Base-by-base conservation (phyloP, 1,140 invertebrate genomes). In the Dreissena polymorpha region DNA sequence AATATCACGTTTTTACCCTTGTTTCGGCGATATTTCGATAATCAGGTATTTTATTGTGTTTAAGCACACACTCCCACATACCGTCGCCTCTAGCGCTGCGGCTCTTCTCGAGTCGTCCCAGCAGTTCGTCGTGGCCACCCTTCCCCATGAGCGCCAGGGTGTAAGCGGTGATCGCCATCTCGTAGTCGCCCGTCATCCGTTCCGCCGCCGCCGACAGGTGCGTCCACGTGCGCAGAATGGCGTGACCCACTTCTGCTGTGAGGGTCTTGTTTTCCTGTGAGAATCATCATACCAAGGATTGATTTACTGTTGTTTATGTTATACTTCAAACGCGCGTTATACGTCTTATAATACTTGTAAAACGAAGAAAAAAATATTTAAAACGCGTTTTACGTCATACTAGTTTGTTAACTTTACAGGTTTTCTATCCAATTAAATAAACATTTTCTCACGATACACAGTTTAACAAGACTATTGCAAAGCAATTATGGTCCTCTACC, bases 101-200 rank as follows among this genome's bases (percentile, higher is more conserved):
- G 39, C 39, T 39, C 57, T 60, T 73, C 6, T 65, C 70, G 12
- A 82, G 64, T 65, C 51, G 64, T 6, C 53, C 21, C 39, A 82
- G 57, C 16, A 63, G 2, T n/a, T 73, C 71, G 0, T 27, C 29
- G 8, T 27, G 2, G 2, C 25, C 57, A 0, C 49, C 70, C 10
- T 10, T 60, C 18, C 25, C 16, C 49, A 74, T 67, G 18, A 49
- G 57, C 10, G 71, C 21, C 7, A 55, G n/a, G n/a, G 79, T 71
- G 16, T 74, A 74, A 12, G 79, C 79, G n/a, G 79, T 49, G 18
- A 82, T 82, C 0, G 79, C 71, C 16, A 74, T 64, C 21, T 82
- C 79, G 72, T 82, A 74, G 5, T 82, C 79, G 1, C n/a, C 70
- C 23, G 79, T 29, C n/a, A 71, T 23, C 23, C 55, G 50, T 0